phyloP scores from a whole-genome alignment of 1,140 invertebrate species.

The Drosophila paulistorum region DNA sequence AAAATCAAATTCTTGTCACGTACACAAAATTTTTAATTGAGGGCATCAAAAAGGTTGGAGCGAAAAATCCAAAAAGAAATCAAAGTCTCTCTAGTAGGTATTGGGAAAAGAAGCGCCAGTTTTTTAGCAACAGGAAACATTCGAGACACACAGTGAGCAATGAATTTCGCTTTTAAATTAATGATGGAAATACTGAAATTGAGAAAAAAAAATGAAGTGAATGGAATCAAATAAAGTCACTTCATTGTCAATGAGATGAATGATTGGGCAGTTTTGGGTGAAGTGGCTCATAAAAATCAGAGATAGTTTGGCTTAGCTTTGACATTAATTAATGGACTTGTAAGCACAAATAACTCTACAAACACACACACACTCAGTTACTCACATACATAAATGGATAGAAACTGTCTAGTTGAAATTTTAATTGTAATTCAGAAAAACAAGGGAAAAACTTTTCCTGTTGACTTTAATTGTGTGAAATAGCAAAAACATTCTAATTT shows the following conservation, averaged over 20 bases:
- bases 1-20: slow-evolving; percentile 71
- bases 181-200: neutral
- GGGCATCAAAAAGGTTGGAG: slow-evolving; percentile 63
- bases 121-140: slow-evolving; percentile 30
- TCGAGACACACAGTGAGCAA: slow-evolving; percentile 19
- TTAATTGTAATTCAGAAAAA: slow-evolving; percentile 24
- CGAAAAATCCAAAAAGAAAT: slow-evolving; percentile 15
- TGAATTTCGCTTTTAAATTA: slow-evolving; percentile 38
- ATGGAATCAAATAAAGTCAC: slow-evolving; percentile 1
- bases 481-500: slow-evolving; percentile 82
- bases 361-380: no score
- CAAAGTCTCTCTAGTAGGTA: neutral
- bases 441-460: slow-evolving; percentile 52
- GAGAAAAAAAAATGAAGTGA: neutral
- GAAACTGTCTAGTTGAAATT: slow-evolving; percentile 21
- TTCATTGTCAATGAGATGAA: slow-evolving; percentile 47
- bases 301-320: slow-evolving; percentile 33
- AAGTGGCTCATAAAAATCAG: slow-evolving; percentile 52
- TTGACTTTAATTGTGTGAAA: slow-evolving; percentile 81
- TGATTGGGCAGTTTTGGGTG: slow-evolving; percentile 56
- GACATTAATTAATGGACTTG: slow-evolving; percentile 62
- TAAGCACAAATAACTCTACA: slow-evolving; percentile 25
- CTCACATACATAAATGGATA: slow-evolving; percentile 10
- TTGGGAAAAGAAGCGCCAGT: slow-evolving; percentile 1
- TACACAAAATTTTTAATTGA: slow-evolving; percentile 80